A percentile compares a stretch with the other conserved stretches of the same genome.
Conservation (phyloP, 1,140 invertebrate species). For the Calliphora vicina region DNA sequence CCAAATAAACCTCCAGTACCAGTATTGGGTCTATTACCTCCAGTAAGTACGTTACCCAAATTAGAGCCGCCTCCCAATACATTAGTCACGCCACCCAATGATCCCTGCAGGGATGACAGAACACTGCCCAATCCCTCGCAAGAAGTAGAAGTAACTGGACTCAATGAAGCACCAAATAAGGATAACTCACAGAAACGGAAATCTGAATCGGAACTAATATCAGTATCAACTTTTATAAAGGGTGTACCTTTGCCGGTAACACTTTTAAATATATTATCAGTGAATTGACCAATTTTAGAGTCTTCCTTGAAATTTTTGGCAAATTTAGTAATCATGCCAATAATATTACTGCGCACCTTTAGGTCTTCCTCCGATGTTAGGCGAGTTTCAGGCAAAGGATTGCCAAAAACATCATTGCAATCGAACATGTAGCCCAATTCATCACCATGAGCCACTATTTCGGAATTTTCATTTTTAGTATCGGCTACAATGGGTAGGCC, state of each 20-base stretch:
- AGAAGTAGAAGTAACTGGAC: slow-evolving; percentile 65
- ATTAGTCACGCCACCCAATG: slow-evolving; percentile 38
- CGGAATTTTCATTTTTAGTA: slow-evolving; percentile 53
- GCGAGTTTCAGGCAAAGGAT: slow-evolving; percentile 60
- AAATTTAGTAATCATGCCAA: slow-evolving; percentile 73
- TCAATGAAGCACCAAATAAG: slow-evolving; percentile 67
- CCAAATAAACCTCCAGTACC: slow-evolving; percentile 19
- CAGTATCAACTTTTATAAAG: slow-evolving; percentile 67
- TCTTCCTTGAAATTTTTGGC: slow-evolving; percentile 56
- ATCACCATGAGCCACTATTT: slow-evolving; percentile 70
- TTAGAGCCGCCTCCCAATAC: slow-evolving; percentile 39
- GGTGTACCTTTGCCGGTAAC: slow-evolving; percentile 65
- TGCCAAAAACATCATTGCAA: slow-evolving; percentile 68
- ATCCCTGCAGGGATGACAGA: slow-evolving; percentile 40
- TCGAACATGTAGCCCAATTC: slow-evolving; percentile 76
- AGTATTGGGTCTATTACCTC: slow-evolving; percentile 35
- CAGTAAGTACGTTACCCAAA: slow-evolving; percentile 39
- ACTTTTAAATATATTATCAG: slow-evolving; percentile 56
- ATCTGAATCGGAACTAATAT: slow-evolving; percentile 64
- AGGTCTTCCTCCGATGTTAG: slow-evolving; percentile 66
- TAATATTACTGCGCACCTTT: slow-evolving; percentile 70
- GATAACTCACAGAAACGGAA: slow-evolving; percentile 72
- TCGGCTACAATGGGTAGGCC: slow-evolving; percentile 69
- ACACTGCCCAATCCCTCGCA: slow-evolving; percentile 61
- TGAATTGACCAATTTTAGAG: slow-evolving; percentile 55